Conservation (phyloP, 2,113 vertebrate genomes). For the Sus scrofa region DNA sequence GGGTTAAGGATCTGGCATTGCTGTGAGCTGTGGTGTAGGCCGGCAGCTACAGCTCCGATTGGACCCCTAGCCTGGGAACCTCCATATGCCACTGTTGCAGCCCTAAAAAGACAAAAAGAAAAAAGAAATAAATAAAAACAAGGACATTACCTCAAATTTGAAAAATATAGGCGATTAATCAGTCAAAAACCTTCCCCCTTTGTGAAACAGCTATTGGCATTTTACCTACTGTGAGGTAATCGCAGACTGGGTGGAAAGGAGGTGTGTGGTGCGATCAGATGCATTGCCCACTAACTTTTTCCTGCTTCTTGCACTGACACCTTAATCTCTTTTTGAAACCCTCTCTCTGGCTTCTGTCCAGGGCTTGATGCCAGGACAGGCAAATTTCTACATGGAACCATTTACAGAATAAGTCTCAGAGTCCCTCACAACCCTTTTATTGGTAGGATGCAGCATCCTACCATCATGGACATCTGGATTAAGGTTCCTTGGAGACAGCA, state of each 20-base stretch:
- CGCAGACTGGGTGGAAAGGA: background rate
- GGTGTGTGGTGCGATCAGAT: background rate
- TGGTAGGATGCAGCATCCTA: background rate
- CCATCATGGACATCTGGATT: background rate
- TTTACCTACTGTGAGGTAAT: background rate
- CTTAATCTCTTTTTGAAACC: conserved; percentile 27
- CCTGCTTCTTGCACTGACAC: background rate
- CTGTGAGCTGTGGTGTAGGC: too few relatives aligned
- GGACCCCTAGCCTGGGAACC: too few relatives aligned
- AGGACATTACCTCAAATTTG: background rate
- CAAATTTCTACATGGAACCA: conserved; percentile 54
- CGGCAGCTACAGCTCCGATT: too few relatives aligned
- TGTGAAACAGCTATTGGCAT: background rate
- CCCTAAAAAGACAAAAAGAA: too few relatives aligned
- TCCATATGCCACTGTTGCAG: too few relatives aligned
- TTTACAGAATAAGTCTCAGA: conserved; percentile 52
- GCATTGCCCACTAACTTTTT: background rate
- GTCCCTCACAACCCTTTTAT: background rate
- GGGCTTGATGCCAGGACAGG: conserved; percentile 34
- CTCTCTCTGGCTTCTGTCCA: conserved; percentile 42
- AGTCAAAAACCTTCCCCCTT: background rate
- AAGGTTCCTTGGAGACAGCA: background rate
- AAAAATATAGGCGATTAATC: background rate
- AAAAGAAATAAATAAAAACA: background rate
- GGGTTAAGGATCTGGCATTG: too few relatives aligned